Conservation (phyloP, 2,888 invertebrate genomes). For the Hoplodrina blanda region DNA sequence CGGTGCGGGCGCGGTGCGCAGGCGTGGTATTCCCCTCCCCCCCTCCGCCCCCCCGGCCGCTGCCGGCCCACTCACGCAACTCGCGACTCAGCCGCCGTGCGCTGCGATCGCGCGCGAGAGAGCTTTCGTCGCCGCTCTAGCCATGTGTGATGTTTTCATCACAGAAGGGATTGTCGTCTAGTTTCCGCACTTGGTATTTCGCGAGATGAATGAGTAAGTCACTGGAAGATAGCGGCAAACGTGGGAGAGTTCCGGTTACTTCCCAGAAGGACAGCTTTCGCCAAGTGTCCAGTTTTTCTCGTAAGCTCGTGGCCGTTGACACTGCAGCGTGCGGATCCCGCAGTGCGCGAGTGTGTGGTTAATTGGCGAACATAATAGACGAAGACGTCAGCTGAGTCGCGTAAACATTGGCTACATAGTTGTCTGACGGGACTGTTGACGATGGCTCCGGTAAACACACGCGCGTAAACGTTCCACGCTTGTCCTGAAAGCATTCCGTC, state of each 20-base stretch:
- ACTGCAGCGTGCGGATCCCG: constrained; percentile 89
- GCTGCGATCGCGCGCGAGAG: constrained; percentile 86
- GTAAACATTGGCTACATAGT: constrained; percentile 83
- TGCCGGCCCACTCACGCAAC: constrained; percentile 85
- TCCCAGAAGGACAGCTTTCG: constrained; percentile 80
- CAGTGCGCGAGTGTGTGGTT: constrained; percentile 90
- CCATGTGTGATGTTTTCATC: constrained; percentile 90
- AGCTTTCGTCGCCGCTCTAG: constrained; percentile 78
- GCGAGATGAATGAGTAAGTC: constrained; percentile 80
- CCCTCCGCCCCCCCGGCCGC: constrained; percentile 75
- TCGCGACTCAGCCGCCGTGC: constrained; percentile 89
- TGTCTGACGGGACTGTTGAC: constrained; percentile 77
- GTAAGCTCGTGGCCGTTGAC: constrained; percentile 88
- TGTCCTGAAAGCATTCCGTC: constrained; percentile 72
- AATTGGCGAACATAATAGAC: constrained; percentile 85
- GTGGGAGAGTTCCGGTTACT: constrained; percentile 65
- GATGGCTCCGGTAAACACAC: constrained; percentile 78
- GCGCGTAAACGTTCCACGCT: constrained; percentile 73
- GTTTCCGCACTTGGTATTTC: constrained; percentile 70
- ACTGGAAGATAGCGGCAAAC: constrained; percentile 63
- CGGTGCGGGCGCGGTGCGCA: constrained; percentile 85
- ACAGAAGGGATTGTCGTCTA: constrained; percentile 81
- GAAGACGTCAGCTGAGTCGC: constrained; percentile 87
- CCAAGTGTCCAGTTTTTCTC: constrained; percentile 86
- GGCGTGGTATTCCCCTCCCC: constrained; percentile 77